A percentile compares a stretch with the other conserved stretches of the same genome.
These are phyloP conservation scores for Microcebus griseorufus DNA, from an alignment of 2,113 vertebrate species.

Conservation along the genomic window DNA sequence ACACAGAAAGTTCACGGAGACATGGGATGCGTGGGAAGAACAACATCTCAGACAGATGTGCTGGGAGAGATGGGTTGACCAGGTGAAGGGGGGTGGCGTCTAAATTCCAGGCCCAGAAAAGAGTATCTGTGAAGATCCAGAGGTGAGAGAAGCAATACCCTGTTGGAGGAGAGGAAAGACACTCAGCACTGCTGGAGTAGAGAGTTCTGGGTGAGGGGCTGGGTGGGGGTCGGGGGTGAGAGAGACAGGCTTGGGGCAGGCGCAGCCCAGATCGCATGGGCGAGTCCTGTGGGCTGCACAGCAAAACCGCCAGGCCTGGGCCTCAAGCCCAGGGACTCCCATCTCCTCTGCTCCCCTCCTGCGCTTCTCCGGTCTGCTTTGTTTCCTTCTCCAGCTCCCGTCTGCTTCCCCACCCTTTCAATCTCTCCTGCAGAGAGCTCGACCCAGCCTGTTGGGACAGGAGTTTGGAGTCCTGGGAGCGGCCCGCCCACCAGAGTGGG, in stretches of 20 bases:
- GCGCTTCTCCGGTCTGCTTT: not conserved
- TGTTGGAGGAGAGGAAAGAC: not conserved
- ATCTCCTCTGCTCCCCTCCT: not conserved
- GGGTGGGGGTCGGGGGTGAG: too few species aligned
- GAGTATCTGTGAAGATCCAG: not conserved
- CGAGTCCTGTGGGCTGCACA: not conserved
- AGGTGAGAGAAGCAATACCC: not conserved
- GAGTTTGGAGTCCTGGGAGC: not conserved
- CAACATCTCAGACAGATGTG: not conserved
- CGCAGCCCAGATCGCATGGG: not conserved
- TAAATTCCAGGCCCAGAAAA: not conserved
- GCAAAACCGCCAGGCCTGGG: too few species aligned
- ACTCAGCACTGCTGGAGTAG: not conserved
- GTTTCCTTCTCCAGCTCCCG: not conserved
- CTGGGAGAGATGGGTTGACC: not conserved
- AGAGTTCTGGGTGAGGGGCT: not conserved
- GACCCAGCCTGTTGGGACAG: not conserved
- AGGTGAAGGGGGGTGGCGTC: not conserved
- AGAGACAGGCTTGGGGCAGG: too few species aligned
- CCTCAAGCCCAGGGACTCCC: not conserved
- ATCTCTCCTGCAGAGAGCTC: not conserved
- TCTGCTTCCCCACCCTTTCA: not conserved
- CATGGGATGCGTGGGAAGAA: rapidly evolving
- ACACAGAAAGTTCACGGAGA: not conserved
- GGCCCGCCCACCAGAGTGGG: rapidly evolving